These are phyloP conservation scores for Acridotheres tristis DNA, from an alignment of 2,797 vertebrate genomes.

Conservation along the genomic window DNA sequence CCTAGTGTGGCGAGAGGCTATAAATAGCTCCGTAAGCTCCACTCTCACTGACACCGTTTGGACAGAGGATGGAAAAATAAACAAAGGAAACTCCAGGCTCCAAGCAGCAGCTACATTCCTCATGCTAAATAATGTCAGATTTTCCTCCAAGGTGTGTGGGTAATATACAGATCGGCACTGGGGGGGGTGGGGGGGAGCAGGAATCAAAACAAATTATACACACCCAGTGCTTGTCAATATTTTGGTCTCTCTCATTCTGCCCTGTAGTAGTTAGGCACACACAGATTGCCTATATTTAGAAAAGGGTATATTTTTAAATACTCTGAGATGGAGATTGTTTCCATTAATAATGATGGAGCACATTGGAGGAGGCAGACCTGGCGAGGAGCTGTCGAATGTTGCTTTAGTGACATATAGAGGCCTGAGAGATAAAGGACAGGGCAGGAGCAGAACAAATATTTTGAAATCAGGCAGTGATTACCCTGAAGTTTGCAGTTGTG, in stretches of 20 bases:
- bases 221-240: slow-evolving; percentile 69
- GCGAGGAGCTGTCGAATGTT: slow-evolving; percentile 41
- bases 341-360: slow-evolving; percentile 71
- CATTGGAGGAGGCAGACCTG: slow-evolving; percentile 23
- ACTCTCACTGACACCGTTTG: slow-evolving; percentile 70
- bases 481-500: slow-evolving; percentile 42
- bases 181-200: not conserved
- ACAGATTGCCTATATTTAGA: slow-evolving; percentile 66
- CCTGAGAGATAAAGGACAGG: slow-evolving; percentile 66
- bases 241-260: slow-evolving; percentile 59
- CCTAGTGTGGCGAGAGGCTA: slow-evolving; percentile 56
- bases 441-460: slow-evolving; percentile 71
- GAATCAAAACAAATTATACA: slow-evolving; percentile 72
- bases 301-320: slow-evolving; percentile 63
- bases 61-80: slow-evolving; percentile 75
- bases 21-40: slow-evolving; percentile 64
- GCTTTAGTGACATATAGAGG: slow-evolving; percentile 69
- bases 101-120: slow-evolving; percentile 53
- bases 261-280: slow-evolving; percentile 58
- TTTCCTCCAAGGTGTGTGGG: slow-evolving; percentile 57
- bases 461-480: slow-evolving; percentile 65
- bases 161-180: not conserved
- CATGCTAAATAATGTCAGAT: slow-evolving; percentile 60
- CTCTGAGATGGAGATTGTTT: slow-evolving; percentile 37
- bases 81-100: slow-evolving; percentile 71